These are phyloP conservation scores for Centropus bengalensis DNA, from an alignment of 2,113 vertebrate genomes.

Conservation along the genomic window DNA sequence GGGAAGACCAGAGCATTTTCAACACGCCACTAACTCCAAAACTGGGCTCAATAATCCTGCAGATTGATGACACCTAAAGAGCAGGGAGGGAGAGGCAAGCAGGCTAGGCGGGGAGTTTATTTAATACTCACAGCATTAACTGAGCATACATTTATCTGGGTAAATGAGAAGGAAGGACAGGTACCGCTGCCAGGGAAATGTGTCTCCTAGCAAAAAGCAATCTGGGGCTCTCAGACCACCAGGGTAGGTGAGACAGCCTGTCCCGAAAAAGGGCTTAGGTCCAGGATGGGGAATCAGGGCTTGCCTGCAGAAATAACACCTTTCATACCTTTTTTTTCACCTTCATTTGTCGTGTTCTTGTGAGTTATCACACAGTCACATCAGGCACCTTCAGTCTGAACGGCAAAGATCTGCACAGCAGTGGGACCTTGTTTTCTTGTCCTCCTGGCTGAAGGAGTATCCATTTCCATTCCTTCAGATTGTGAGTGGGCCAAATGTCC, in stretches of 20 bases:
- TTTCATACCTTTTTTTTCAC: not conserved
- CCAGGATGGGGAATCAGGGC: not conserved
- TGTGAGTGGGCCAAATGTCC: not conserved
- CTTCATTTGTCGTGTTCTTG: not conserved
- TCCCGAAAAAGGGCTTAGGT: not conserved
- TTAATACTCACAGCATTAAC: conserved; percentile 34
- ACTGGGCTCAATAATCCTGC: conserved; percentile 57
- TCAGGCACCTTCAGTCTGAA: not conserved
- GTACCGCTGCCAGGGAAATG: not conserved
- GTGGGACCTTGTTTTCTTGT: not conserved
- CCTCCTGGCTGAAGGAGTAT: not conserved
- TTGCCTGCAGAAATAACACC: not conserved
- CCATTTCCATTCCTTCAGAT: not conserved
- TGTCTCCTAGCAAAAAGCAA: not conserved
- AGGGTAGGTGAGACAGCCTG: not conserved
- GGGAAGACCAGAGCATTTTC: conserved; percentile 37
- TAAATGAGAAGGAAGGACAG: conserved; percentile 17
- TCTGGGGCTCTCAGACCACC: not conserved
- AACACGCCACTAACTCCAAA: conserved; percentile 59
- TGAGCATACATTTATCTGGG: not conserved
- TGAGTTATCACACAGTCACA: accelerated
- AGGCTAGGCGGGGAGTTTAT: conserved; percentile 16
- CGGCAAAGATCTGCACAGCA: not conserved
- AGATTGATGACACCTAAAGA: conserved; percentile 59
- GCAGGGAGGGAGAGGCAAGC: not conserved